Conservation (phyloP, 2,113 vertebrate species). For the Rostratula benghalensis region DNA sequence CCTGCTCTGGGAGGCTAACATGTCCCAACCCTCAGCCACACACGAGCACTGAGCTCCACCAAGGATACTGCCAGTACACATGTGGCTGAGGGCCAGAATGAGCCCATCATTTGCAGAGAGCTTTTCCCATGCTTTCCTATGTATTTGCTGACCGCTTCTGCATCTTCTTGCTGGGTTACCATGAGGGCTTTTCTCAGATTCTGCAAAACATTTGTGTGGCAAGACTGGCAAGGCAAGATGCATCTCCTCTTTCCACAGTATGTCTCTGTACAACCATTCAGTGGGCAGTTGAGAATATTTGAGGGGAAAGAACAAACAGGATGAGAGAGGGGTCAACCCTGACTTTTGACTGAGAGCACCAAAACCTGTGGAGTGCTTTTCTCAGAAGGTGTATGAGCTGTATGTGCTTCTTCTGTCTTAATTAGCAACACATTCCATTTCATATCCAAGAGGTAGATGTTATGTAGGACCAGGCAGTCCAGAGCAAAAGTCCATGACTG, state of each 20-base stretch:
- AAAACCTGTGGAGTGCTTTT: background rate
- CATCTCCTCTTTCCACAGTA: rapidly evolving
- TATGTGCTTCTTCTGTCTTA: background rate
- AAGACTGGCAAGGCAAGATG: background rate
- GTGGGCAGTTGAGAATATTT: background rate
- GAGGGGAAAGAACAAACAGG: background rate
- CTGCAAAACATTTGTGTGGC: background rate
- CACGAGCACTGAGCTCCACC: rapidly evolving
- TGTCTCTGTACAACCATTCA: background rate
- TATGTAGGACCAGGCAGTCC: background rate
- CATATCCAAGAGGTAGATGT: background rate
- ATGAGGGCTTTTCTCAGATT: background rate
- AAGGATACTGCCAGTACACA: too few species aligned
- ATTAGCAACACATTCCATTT: background rate
- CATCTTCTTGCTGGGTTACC: background rate
- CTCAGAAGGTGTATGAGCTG: background rate
- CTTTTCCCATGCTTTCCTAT: background rate
- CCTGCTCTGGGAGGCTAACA: rapidly evolving
- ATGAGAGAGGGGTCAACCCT: background rate
- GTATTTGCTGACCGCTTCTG: background rate
- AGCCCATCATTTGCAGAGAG: background rate
- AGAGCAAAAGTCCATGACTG: background rate
- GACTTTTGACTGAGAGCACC: background rate
- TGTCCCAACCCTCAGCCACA: background rate
- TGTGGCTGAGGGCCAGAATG: background rate